Conservation (phyloP, 2,797 vertebrate species). For the Leptatherina wallacei region DNA sequence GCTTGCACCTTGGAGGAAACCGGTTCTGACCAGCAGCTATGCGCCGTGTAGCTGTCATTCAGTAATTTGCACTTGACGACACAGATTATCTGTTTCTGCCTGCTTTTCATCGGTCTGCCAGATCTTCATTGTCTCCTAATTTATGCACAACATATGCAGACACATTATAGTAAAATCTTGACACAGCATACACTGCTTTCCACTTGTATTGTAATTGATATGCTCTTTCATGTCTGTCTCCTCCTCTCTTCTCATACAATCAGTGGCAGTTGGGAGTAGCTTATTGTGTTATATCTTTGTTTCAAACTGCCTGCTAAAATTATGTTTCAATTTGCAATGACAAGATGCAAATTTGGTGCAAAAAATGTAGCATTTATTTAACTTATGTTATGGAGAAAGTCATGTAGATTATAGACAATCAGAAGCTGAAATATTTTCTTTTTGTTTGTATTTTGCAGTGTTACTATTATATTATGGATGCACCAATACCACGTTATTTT, state of each 20-base stretch:
- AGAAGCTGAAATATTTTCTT: not conserved
- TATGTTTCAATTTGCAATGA: slow-evolving; percentile 7
- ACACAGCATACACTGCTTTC: not conserved
- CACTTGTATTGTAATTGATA: not conserved
- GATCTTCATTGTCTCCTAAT: not conserved
- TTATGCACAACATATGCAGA: not conserved
- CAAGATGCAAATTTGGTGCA: slow-evolving; percentile 2
- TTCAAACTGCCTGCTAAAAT: not conserved
- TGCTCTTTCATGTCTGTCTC: not conserved
- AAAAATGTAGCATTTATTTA: not conserved
- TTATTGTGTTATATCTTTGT: not conserved
- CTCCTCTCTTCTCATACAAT: not conserved
- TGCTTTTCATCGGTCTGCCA: not conserved
- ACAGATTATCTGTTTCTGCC: not conserved
- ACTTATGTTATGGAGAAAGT: not conserved
- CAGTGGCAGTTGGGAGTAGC: not conserved
- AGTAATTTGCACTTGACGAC: not conserved
- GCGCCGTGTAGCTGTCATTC: not conserved
- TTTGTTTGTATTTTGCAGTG: not conserved
- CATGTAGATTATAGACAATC: not conserved
- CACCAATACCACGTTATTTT: not conserved
- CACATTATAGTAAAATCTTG: not conserved
- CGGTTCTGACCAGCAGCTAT: not conserved
- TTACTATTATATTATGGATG: not conserved
- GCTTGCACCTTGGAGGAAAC: not conserved